Percentiles rank a stretch among this genome's conserved stretches.
phyloP scores from a whole-genome alignment of 2,113 vertebrate species.

The Corvus cornix region DNA sequence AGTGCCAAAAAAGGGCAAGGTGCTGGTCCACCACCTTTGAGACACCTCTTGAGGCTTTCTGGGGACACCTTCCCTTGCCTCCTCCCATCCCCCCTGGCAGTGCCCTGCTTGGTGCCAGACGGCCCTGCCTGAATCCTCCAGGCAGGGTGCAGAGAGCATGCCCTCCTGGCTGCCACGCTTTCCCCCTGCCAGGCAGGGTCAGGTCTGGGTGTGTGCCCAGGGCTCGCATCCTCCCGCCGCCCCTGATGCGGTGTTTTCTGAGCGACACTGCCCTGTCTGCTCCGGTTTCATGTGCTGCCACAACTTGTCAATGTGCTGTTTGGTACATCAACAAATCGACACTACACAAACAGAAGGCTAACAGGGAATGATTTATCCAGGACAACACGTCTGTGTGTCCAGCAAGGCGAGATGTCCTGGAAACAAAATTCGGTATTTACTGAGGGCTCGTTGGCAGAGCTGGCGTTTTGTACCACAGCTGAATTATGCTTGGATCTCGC shows the following conservation, averaged over 20 bases:
- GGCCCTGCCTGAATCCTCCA: not conserved
- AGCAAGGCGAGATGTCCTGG: not conserved
- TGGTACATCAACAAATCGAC: constrained; percentile 6
- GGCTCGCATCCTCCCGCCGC: accelerated
- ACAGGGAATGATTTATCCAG: constrained; percentile 57
- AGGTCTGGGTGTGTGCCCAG: accelerated
- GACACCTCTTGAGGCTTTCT: not conserved
- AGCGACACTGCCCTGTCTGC: not conserved
- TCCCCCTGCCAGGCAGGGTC: not conserved
- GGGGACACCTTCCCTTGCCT: not conserved
- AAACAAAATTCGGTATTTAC: constrained; percentile 3
- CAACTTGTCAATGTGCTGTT: not conserved
- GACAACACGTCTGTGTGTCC: not conserved
- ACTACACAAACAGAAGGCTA: not conserved
- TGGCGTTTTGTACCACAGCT: not conserved
- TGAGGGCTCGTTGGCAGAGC: not conserved
- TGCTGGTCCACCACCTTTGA: not conserved
- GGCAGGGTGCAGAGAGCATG: not conserved
- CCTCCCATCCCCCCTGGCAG: not conserved
- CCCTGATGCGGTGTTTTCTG: not conserved
- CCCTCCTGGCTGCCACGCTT: not conserved
- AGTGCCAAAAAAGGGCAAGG: not conserved
- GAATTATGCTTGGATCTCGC: not conserved
- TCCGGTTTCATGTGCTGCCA: not conserved
- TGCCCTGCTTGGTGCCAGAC: not conserved